A percentile compares a stretch with the other conserved stretches of the same genome.
Evolutionary conservation across 2,797 vertebrate genomes (phyloP).

Genomic region (Hipposideros larvatus): DNA sequence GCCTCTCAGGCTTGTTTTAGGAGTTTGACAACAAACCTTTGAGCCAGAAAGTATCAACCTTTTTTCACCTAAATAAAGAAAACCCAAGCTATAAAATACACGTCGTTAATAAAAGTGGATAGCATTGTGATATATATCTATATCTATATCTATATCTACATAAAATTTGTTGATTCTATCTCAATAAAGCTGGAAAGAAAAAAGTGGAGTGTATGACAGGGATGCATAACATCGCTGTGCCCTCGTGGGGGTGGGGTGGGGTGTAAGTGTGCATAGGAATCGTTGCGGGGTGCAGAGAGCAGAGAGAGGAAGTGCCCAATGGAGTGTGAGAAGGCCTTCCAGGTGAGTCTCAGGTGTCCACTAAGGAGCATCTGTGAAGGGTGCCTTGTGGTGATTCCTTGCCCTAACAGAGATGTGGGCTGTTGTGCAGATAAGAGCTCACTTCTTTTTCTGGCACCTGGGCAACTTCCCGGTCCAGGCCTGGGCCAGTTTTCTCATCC

Average conservation of each 20-base stretch:
- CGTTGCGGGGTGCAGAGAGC: accelerated
- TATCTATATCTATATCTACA: too few species aligned
- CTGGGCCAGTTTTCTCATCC: background rate
- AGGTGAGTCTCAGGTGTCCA: accelerated
- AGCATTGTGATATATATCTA: background rate
- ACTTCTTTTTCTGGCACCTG: background rate
- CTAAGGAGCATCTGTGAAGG: too few species aligned
- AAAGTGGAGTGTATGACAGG: background rate
- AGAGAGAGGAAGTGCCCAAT: too few species aligned
- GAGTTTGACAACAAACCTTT: background rate
- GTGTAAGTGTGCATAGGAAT: accelerated
- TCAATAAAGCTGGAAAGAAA: background rate
- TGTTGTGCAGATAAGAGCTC: background rate
- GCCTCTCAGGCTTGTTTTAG: background rate
- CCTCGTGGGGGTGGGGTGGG: accelerated
- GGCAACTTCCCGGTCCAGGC: background rate
- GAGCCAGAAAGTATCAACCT: background rate
- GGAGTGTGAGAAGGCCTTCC: background rate
- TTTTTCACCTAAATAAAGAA: background rate
- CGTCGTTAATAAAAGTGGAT: background rate
- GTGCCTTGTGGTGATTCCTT: accelerated
- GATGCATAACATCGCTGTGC: accelerated
- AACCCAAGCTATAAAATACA: background rate
- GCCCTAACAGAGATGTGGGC: accelerated
- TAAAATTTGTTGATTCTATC: background rate